These are phyloP conservation scores for Sympetrum striolatum DNA, from an alignment of 2,888 invertebrate species.

Conservation along the genomic window DNA sequence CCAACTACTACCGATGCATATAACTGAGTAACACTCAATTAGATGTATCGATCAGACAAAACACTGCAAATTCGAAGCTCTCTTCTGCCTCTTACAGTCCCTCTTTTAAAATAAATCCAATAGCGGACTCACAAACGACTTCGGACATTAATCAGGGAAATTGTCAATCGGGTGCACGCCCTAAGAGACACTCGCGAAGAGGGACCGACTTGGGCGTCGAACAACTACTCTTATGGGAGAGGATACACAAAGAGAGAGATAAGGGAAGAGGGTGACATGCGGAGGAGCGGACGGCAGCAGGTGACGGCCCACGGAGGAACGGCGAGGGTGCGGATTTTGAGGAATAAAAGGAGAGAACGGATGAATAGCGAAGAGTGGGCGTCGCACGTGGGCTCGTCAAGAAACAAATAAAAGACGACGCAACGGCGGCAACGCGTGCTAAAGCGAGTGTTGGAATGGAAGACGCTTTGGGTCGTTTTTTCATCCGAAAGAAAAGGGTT, in stretches of 20 bases:
- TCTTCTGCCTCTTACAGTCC: not conserved
- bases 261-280: not conserved
- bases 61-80: not conserved
- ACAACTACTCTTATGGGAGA: not conserved
- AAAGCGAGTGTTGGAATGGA: not conserved
- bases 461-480: not conserved
- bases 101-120: not conserved
- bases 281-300: not conserved
- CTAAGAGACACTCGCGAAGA: not conserved
- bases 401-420: not conserved
- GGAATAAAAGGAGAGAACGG: slow-evolving; percentile 21
- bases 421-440: not conserved
- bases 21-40: too few relatives aligned
- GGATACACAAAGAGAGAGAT: not conserved
- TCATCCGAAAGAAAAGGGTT: not conserved
- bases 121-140: slow-evolving; percentile 6
- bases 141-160: slow-evolving; percentile 32
- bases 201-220: not conserved
- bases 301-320: not conserved
- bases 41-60: too few relatives aligned
- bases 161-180: slow-evolving; percentile 24
- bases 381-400: not conserved
- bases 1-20: too few relatives aligned
- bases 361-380: slow-evolving; percentile 18
- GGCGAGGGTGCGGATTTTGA: not conserved